A percentile compares a stretch with the other conserved stretches of the same genome.
Evolutionary conservation across 2,797 vertebrate genomes (phyloP).

Genomic region (Ciconia nigra): DNA sequence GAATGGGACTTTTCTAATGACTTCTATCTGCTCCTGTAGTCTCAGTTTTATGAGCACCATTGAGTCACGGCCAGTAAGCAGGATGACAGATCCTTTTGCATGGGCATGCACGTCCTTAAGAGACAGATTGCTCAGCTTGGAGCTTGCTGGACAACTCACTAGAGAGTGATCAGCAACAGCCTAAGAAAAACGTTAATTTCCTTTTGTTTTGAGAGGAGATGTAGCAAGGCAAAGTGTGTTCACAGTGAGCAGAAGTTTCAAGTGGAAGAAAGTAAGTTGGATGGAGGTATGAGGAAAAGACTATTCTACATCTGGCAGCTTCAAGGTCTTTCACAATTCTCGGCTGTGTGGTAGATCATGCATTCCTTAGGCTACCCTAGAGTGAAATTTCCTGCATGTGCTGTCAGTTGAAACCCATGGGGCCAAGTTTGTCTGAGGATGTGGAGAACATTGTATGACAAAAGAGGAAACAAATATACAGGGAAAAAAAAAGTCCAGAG

Average conservation of each 20-base stretch:
- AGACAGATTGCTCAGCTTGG: background rate
- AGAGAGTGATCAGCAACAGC: background rate
- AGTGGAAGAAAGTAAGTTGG: background rate
- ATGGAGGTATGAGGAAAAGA: background rate
- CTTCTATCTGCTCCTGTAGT: background rate
- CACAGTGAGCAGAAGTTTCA: background rate
- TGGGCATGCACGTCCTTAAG: background rate
- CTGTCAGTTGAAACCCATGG: background rate
- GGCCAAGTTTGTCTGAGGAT: background rate
- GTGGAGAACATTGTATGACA: background rate
- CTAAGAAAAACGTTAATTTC: background rate
- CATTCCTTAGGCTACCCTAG: background rate
- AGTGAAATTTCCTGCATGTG: background rate
- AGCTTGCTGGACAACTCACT: background rate
- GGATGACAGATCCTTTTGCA: background rate
- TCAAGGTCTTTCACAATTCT: background rate
- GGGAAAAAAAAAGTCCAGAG: background rate
- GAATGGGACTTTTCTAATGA: background rate
- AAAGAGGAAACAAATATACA: background rate
- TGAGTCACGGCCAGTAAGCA: conserved; percentile 7
- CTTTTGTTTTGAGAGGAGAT: background rate
- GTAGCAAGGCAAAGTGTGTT: background rate
- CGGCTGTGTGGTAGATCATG: background rate
- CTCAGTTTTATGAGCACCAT: background rate
- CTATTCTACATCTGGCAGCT: background rate